phyloP scores from a whole-genome alignment of 1,140 invertebrate genomes.

The Amyelois transitella region DNA sequence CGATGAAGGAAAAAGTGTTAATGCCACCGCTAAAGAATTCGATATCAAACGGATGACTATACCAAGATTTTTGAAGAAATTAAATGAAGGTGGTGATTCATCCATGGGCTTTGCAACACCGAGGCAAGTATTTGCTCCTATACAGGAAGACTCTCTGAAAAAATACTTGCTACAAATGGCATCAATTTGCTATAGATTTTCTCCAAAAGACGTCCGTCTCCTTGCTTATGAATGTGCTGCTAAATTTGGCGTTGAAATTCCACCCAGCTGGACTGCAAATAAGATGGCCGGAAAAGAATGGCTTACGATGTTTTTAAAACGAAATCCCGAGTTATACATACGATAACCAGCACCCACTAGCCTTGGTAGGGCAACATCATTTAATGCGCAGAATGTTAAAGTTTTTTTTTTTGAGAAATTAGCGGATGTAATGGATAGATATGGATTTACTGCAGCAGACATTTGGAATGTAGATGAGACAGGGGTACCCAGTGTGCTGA shows the following conservation, averaged over 20 bases:
- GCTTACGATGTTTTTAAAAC: constrained; percentile 44
- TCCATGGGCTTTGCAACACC: constrained; percentile 8
- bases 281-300: too few species aligned
- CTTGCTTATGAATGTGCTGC: too few species aligned
- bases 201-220: too few species aligned
- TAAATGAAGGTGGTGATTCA: constrained; percentile 14
- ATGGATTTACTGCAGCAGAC: constrained; percentile 1
- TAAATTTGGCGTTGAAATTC: too few species aligned
- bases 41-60: constrained; percentile 23
- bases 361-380: constrained; percentile 34
- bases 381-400: constrained; percentile 32
- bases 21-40: constrained; percentile 25
- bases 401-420: constrained; percentile 26
- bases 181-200: too few species aligned
- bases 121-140: constrained; percentile 15
- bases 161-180: constrained; percentile 30
- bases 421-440: constrained; percentile 11
- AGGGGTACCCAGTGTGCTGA: constrained; percentile 15
- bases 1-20: constrained; percentile 24
- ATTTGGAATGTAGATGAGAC: constrained; percentile 15
- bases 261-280: too few species aligned
- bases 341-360: constrained; percentile 38
- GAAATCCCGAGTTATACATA: constrained; percentile 38
- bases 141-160: constrained; percentile 23
- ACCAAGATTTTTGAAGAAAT: constrained; percentile 24